Evolutionary conservation across 2,888 invertebrate species (phyloP), one percentile per base, ranked within the genome.

Genomic region (Metopia argyrocephala): DNA sequence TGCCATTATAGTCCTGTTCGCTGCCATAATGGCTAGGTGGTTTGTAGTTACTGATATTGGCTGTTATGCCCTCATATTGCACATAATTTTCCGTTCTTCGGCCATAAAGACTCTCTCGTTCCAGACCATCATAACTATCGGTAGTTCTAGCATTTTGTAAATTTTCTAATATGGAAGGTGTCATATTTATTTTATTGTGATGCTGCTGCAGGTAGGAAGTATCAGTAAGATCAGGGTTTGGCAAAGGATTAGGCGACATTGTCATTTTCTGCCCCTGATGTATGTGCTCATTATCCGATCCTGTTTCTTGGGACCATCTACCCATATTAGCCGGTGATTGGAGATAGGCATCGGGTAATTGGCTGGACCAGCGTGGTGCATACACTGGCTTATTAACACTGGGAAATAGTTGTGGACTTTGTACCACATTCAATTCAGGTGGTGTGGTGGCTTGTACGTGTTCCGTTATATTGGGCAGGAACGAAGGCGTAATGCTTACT

Each of bases 261-360:
- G 92, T 93, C 25, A 92, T 92, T 86, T 93, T 93, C 85, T 92
- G 90, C 2, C 89, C 89, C 73, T 92, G 92, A 38, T 93, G 92
- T 28, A 89, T 86, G 9, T 87, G 89, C 85, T 95, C 95, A 86
- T 94, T 94, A 87, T 95, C 96, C 0, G 95, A 95, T 6, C 93
- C 94, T 0, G 95, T 95, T 83, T 95, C 95, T 75, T 94, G 95
- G 0, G 95, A 95, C 96, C 96, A 95, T 45, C 95, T 93, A 20
- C 94, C 93, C 54, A 90, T 87, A 38, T 89, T 91, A 50, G 91
- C 91, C 21, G 92, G 89, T 70, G 91, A 91, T 6, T 93, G 92
- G 52, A 93, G 86, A 85, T 93, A 94, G 0, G 93, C 91, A 86
- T 94, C 94, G 0, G 94, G 93, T 59, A 94, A 89, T 86, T 94